A percentile compares a stretch with the other conserved stretches of the same genome.
phyloP scores from a whole-genome alignment of 2,888 invertebrate species.

The Noctua janthina region DNA sequence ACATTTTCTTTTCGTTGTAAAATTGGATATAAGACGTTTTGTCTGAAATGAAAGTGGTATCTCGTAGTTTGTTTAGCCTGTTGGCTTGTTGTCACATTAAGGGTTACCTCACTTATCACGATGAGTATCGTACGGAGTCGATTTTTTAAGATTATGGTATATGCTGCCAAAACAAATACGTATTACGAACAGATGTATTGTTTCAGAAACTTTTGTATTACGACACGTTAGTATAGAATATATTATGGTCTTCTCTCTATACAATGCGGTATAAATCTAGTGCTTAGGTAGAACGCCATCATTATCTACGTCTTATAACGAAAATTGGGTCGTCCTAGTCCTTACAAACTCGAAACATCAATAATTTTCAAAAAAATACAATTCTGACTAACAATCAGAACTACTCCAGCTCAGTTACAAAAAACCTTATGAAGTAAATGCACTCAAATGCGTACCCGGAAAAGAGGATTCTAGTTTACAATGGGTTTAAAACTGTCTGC shows the following conservation, averaged over 20 bases:
- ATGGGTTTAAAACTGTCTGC: conserved; percentile 36
- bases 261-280: neutral
- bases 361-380: neutral
- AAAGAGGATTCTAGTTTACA: conserved; percentile 41
- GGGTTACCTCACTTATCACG: neutral
- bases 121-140: neutral
- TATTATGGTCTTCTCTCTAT: neutral
- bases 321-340: neutral
- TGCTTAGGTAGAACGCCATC: neutral
- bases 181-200: conserved; percentile 8
- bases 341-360: neutral
- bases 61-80: neutral
- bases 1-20: conserved; percentile 44
- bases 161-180: conserved; percentile 27
- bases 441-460: conserved; percentile 24
- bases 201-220: neutral
- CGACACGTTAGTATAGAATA: neutral
- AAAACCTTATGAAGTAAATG: conserved; percentile 11
- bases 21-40: conserved; percentile 13
- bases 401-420: neutral
- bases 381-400: neutral
- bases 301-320: neutral
- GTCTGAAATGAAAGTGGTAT: conserved; percentile 4
- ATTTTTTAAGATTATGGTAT: conserved; percentile 6
- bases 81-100: neutral